A percentile compares a stretch with the other conserved stretches of the same genome.
Evolutionary conservation across 1,140 invertebrate species (phyloP).

Genomic region (Drosophila nannoptera): DNA sequence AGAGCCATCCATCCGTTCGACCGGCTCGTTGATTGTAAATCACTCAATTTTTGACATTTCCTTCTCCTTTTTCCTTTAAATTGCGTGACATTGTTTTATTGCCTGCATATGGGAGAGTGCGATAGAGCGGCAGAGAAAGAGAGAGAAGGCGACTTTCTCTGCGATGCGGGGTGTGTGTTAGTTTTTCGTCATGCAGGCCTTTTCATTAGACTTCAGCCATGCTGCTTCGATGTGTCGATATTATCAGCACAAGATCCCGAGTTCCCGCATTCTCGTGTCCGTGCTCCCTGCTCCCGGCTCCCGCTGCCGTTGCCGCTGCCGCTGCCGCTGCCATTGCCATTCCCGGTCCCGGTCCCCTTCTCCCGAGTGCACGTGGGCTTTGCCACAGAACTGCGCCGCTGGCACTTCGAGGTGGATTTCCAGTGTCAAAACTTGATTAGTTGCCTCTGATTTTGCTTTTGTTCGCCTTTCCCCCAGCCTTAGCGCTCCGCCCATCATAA

Average conservation of each 20-base stretch:
- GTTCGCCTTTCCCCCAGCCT: conserved; percentile 24
- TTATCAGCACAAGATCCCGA: conserved; percentile 21
- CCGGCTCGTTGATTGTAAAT: conserved; percentile 66
- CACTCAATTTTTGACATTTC: conserved; percentile 78
- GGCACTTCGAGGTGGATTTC: conserved; percentile 67
- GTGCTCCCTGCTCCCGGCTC: no score
- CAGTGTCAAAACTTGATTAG: conserved; percentile 74
- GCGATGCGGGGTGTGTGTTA: conserved; percentile 25
- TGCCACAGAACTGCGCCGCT: conserved; percentile 39
- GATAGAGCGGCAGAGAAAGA: neutral
- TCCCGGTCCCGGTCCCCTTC: neutral
- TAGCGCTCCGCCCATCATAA: conserved; percentile 59
- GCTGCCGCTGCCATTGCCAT: no score
- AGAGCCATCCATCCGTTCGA: conserved; percentile 32
- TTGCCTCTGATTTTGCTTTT: conserved; percentile 59
- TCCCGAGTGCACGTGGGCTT: conserved; percentile 10
- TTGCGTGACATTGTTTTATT: conserved; percentile 78
- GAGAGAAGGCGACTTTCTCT: conserved; percentile 9
- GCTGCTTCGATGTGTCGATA: conserved; percentile 14
- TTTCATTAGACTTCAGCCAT: conserved; percentile 55
- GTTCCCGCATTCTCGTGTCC: conserved; percentile 7
- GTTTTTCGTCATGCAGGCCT: conserved; percentile 57
- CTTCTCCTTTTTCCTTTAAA: conserved; percentile 51
- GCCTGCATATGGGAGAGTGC: conserved; percentile 23
- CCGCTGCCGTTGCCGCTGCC: no score